These are phyloP conservation scores for Sipunculus nudus DNA, from an alignment of 2,888 invertebrate species.

Conservation along the genomic window DNA sequence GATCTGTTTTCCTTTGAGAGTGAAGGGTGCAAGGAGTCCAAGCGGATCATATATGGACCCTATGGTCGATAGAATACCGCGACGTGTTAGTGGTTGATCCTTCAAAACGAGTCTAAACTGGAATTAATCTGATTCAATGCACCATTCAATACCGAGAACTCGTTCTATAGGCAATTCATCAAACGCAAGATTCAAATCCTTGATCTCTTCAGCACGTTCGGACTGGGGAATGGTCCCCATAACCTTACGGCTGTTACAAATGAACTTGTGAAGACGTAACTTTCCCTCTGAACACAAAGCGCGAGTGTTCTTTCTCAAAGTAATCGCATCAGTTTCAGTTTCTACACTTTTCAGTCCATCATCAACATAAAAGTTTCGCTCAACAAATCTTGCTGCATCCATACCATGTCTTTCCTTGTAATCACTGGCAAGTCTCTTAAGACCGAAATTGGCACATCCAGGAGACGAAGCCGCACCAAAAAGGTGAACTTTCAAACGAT, in stretches of 20 bases:
- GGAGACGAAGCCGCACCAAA: conserved; percentile 18
- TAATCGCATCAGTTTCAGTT: conserved; percentile 5
- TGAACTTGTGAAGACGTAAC: conserved; percentile 34
- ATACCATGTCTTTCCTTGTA: conserved; percentile 1
- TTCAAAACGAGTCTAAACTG: conserved; percentile 14
- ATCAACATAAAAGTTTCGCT: conserved; percentile 17
- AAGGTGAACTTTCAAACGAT: conserved; percentile 17
- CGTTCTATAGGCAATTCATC: conserved; percentile 21
- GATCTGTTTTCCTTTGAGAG: conserved; percentile 33
- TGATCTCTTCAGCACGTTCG: conserved; percentile 20
- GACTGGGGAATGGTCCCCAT: conserved; percentile 27
- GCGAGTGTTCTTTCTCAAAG: conserved; percentile 11
- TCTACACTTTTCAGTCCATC: conserved; percentile 15
- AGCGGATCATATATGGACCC: conserved; percentile 41
- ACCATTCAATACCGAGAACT: conserved; percentile 27
- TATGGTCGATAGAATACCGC: conserved; percentile 37
- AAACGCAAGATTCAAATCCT: conserved; percentile 17
- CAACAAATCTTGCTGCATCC: conserved; percentile 3
- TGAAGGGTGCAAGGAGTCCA: conserved; percentile 39
- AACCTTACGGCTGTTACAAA: conserved; percentile 28
- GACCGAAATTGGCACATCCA: conserved; percentile 19
- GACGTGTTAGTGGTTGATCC: conserved; percentile 25
- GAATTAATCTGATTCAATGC: conserved; percentile 15
- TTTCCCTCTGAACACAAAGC: conserved; percentile 23
- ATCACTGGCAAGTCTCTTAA: conserved; percentile 3